Evolutionary conservation across 2,113 vertebrate species (phyloP).

Genomic region (Rissa tridactyla): DNA sequence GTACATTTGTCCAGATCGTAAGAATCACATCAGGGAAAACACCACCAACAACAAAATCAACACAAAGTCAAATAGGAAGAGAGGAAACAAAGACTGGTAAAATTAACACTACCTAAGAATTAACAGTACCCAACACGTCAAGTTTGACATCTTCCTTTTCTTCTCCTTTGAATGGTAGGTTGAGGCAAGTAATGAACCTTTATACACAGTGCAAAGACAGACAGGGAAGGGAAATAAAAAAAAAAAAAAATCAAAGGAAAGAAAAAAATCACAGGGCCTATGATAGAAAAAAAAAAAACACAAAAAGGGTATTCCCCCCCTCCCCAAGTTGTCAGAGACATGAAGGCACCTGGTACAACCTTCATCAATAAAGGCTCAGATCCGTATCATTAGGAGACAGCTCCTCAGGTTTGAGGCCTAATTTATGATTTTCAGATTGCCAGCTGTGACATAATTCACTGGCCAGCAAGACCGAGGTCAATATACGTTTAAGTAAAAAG

Average conservation of each 20-base stretch:
- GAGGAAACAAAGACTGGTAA: not conserved
- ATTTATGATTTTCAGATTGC: constrained; percentile 70
- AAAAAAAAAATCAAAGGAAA: not conserved
- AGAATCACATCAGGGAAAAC: not conserved
- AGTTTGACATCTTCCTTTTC: not conserved
- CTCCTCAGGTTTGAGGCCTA: constrained; percentile 31
- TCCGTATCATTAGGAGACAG: constrained; percentile 52
- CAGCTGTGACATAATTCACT: constrained; percentile 71
- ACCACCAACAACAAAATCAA: not conserved
- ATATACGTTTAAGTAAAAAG: constrained; percentile 80
- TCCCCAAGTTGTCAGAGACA: not conserved
- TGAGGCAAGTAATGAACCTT: not conserved
- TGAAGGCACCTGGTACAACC: not conserved
- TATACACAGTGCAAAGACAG: not conserved
- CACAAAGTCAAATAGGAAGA: not conserved
- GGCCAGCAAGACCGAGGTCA: constrained; percentile 70
- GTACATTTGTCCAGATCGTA: not conserved
- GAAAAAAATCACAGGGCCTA: not conserved
- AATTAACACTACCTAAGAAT: not conserved
- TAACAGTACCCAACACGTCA: not conserved
- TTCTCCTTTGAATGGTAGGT: not conserved
- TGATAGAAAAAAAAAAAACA: not conserved
- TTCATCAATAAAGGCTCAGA: not conserved
- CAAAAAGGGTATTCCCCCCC: not conserved
- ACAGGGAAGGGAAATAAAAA: not conserved